phyloP scores from a whole-genome alignment of 2,888 invertebrate genomes.

The Vesta saturnalis region DNA sequence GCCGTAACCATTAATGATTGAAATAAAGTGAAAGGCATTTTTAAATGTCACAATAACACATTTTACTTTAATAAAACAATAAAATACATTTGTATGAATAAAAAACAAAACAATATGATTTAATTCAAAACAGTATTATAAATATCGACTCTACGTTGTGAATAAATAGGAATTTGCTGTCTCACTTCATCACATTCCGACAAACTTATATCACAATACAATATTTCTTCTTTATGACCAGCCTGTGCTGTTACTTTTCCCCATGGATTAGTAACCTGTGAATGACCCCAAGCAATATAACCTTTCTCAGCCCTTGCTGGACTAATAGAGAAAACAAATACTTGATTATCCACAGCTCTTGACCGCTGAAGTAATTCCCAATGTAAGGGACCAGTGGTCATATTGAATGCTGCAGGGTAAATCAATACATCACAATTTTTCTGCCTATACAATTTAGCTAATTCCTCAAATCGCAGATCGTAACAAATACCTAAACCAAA shows the following conservation, averaged over 20 bases:
- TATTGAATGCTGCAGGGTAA: conserved; percentile 96
- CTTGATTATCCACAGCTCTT: conserved; percentile 89
- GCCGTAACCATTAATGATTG: conserved; percentile 1
- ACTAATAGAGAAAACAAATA: conserved; percentile 86
- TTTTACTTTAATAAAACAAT: neutral
- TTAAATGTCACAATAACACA: neutral
- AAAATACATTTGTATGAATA: neutral
- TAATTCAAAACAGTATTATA: conserved; percentile 66
- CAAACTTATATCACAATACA: conserved; percentile 82
- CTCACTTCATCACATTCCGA: conserved; percentile 78
- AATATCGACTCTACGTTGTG: conserved; percentile 73
- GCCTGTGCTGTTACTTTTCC: conserved; percentile 76
- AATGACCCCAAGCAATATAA: conserved; percentile 92
- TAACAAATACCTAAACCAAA: conserved; percentile 96
- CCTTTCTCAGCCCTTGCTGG: conserved; percentile 82
- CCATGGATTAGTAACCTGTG: conserved; percentile 86
- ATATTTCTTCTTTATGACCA: conserved; percentile 74
- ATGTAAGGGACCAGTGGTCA: conserved; percentile 94
- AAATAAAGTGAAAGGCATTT: neutral
- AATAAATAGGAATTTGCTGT: conserved; percentile 82
- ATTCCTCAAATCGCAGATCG: conserved; percentile 91
- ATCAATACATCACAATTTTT: conserved; percentile 85
- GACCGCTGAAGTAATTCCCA: conserved; percentile 88
- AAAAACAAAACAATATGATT: neutral
- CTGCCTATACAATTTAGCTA: conserved; percentile 77